phyloP scores from a whole-genome alignment of 2,797 vertebrate genomes.

The Scleropages formosus region DNA sequence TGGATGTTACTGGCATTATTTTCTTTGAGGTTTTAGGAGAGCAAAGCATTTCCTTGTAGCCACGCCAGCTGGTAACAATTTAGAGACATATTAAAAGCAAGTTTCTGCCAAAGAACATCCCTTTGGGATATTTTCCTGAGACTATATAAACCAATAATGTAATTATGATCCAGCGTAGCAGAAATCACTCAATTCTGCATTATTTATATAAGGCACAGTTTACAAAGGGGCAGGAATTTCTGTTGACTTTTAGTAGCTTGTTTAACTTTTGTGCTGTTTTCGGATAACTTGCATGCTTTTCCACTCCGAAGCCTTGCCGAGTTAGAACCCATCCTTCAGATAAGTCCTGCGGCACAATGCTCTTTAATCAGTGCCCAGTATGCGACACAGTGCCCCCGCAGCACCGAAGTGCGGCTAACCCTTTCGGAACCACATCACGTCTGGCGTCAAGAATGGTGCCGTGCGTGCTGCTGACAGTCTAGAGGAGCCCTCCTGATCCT shows the following conservation, averaged over 20 bases:
- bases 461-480: background rate
- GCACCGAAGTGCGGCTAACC: no score
- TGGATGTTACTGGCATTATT: slow-evolving; percentile 64
- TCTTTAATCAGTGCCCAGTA: background rate
- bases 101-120: slow-evolving; percentile 66
- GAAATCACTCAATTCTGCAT: slow-evolving; percentile 55
- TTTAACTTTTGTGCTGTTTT: slow-evolving; percentile 37
- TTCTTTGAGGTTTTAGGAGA: slow-evolving; percentile 65
- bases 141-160: slow-evolving; percentile 72
- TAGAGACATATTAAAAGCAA: slow-evolving; percentile 69
- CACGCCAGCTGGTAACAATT: slow-evolving; percentile 73
- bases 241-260: slow-evolving; percentile 43
- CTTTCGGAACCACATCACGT: background rate
- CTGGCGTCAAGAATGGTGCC: background rate
- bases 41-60: slow-evolving; percentile 68
- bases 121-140: slow-evolving; percentile 66
- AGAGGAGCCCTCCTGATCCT: background rate
- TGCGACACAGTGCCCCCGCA: background rate
- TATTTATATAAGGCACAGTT: slow-evolving; percentile 53
- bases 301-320: background rate
- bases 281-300: background rate
- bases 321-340: background rate
- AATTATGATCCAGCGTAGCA: slow-evolving; percentile 62
- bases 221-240: slow-evolving; percentile 40
- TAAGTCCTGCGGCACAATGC: background rate